Evolutionary conservation across 2,888 invertebrate genomes (phyloP).

Genomic region (Thecophora atra): DNA sequence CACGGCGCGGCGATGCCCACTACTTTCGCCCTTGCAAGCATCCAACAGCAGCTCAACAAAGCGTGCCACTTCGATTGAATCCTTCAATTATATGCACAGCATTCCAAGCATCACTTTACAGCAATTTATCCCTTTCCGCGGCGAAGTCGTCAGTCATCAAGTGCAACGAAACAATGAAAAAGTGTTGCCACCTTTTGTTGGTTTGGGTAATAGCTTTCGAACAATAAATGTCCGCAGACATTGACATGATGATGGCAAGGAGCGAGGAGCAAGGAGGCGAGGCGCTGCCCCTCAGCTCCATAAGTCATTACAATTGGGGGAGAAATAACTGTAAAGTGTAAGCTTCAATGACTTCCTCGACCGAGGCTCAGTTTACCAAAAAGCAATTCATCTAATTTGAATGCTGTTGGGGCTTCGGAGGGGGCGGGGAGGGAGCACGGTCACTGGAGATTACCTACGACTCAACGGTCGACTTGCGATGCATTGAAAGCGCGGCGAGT

Average conservation of each 20-base stretch:
- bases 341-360: slow-evolving; percentile 52
- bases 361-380: slow-evolving; percentile 40
- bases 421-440: slow-evolving; percentile 35
- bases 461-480: slow-evolving; percentile 34
- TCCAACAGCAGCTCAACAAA: not conserved
- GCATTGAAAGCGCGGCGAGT: slow-evolving; percentile 30
- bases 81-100: slow-evolving; percentile 18
- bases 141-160: slow-evolving; percentile 14
- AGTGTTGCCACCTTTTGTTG: slow-evolving; percentile 26
- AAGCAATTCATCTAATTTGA: slow-evolving; percentile 65
- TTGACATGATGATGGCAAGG: slow-evolving; percentile 55
- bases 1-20: too few relatives aligned
- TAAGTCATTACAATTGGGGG: slow-evolving; percentile 42
- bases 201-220: slow-evolving; percentile 63
- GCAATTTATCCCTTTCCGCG: not conserved
- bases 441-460: slow-evolving; percentile 47
- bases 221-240: slow-evolving; percentile 65
- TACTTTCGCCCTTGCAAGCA: too few relatives aligned
- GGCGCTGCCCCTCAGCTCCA: slow-evolving; percentile 1
- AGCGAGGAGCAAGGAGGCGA: not conserved
- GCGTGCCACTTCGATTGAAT: slow-evolving; percentile 11
- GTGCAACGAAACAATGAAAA: slow-evolving; percentile 13
- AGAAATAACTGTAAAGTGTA: slow-evolving; percentile 53
- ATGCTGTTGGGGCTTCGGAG: slow-evolving; percentile 48
- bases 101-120: slow-evolving; percentile 21